phyloP scores from a whole-genome alignment of 2,888 invertebrate species.

The Bursaphelenchus okinawaensis region DNA sequence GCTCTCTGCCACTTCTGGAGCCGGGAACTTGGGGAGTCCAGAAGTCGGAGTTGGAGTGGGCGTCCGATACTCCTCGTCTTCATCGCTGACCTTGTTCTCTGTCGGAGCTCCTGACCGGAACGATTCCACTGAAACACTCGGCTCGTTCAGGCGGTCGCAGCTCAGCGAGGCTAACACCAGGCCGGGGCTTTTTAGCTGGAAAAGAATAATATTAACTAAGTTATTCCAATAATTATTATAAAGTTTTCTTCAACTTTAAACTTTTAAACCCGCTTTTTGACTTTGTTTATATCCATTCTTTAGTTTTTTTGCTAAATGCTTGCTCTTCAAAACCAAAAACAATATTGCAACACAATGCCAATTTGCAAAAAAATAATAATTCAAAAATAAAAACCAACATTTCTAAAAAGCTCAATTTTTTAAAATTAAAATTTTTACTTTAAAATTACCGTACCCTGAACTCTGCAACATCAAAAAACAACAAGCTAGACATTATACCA shows the following conservation, averaged over 20 bases:
- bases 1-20: neutral
- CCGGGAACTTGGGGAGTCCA: neutral
- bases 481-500: neutral
- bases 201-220: neutral
- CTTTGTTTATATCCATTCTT: too few species aligned
- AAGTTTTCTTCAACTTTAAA: too few species aligned
- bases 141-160: constrained; percentile 2
- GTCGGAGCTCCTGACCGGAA: neutral
- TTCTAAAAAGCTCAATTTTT: neutral
- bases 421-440: too few species aligned
- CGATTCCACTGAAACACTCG: neutral
- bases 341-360: too few species aligned
- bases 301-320: too few species aligned
- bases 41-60: neutral
- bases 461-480: neutral
- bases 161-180: neutral
- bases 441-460: neutral
- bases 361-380: too few species aligned
- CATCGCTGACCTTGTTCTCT: neutral
- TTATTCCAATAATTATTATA: too few species aligned
- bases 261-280: too few species aligned
- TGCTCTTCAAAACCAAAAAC: too few species aligned
- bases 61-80: constrained; percentile 1
- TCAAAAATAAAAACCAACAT: neutral
- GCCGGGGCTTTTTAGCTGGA: constrained; percentile 2